A percentile compares a stretch with the other conserved stretches of the same genome.
phyloP scores from a whole-genome alignment of 1,140 invertebrate species.

The Rhizoglyphus robini region DNA sequence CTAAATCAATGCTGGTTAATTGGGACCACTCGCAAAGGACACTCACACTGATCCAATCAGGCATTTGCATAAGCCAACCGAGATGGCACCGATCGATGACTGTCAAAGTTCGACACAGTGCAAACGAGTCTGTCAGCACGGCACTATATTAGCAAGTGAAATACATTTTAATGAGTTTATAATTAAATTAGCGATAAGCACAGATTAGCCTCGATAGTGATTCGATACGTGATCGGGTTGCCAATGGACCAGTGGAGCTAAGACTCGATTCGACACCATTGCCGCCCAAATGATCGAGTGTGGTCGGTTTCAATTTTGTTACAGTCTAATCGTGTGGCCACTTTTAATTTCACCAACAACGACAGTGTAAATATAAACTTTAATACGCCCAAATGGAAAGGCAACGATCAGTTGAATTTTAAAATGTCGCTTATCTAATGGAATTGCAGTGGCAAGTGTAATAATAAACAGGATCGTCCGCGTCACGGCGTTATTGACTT shows the following conservation, averaged over 20 bases:
- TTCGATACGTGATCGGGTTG: neutral
- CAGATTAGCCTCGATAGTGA: neutral
- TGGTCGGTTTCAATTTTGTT: no score
- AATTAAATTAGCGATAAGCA: constrained; percentile 15
- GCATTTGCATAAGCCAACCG: no score
- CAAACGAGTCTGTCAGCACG: neutral
- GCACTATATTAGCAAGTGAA: constrained; percentile 11
- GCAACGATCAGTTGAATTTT: constrained; percentile 8
- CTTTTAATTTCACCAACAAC: neutral
- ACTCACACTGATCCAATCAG: no score
- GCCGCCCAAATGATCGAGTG: no score
- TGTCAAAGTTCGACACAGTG: neutral
- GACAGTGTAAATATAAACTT: neutral
- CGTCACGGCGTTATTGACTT: neutral
- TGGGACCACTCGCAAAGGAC: neutral
- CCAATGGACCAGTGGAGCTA: neutral
- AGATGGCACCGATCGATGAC: neutral
- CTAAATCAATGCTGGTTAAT: neutral
- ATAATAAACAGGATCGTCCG: neutral
- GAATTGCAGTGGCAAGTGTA: neutral
- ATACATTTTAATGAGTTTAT: constrained; percentile 15
- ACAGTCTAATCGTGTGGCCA: neutral
- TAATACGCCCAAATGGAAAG: neutral
- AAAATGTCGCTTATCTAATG: neutral
- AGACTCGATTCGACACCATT: neutral